Base-by-base conservation (phyloP, 1,140 invertebrate genomes). In the Drosophila navojoa region DNA sequence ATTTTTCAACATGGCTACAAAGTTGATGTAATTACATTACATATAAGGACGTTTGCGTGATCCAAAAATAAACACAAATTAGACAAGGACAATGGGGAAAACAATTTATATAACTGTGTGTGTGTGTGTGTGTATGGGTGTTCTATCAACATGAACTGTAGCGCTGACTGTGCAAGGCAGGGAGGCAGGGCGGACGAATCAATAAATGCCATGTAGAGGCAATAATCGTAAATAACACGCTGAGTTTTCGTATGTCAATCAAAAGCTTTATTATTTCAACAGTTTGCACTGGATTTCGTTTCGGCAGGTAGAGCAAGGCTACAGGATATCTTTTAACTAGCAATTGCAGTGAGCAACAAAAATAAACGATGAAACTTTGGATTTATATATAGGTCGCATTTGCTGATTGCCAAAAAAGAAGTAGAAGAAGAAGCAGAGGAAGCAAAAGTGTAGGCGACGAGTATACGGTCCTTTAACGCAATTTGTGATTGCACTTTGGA, bases 171-270 rank as follows among this genome's bases (percentile, higher is more conserved):
- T n/a, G n/a, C n/a, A n/a, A 49, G 52, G 44, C 29, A 35, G 69
- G 19, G 13, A 25, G 47, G 32, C 50, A 6, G 27, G 4, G 27
- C 0, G 27, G 1, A 29, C 5, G 57, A 73, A 81, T 81, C 79
- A 76, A 77, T 81, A 81, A 81, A 77, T 69, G 64, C 69, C 74
- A 69, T 81, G 69, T 69, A 62, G 64, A 42, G 44, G 47, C 75
- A 71, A 82, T 82, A 81, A 78, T 78, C 79, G 61, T 78, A 76
- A 75, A 82, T 76, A 82, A 71, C 71, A 78, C 75, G 79, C 71
- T 78, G 79, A 62, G 79, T 63, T 60, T 68, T 57, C 38, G 35
- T 54, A 54, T 76, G 79, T 82, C 79, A 84, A 84, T 84, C 76
- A 73, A 79, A 69, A 40, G 60, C 50, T 78, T 82, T 82, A 82